These are phyloP conservation scores for Lithobius niger DNA, from an alignment of 1,140 invertebrate genomes.

Conservation along the genomic window DNA sequence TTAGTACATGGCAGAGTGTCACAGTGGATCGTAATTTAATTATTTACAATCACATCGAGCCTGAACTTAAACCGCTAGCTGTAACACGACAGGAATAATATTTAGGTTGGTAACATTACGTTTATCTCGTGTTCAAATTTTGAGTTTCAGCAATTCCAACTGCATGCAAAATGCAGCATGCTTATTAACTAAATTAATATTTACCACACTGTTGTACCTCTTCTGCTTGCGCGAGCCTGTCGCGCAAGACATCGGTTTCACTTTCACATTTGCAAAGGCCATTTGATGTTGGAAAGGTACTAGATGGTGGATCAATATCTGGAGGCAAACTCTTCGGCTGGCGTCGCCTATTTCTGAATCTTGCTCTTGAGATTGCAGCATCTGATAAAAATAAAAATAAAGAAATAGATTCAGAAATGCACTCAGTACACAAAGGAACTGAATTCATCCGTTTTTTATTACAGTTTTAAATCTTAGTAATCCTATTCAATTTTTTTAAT, in stretches of 20 bases:
- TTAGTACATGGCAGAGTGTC: too few relatives aligned
- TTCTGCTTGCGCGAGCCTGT: constrained; percentile 1
- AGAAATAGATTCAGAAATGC: not conserved
- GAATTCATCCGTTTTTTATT: too few relatives aligned
- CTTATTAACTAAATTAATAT: not conserved
- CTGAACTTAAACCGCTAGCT: too few relatives aligned
- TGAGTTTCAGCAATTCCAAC: too few relatives aligned
- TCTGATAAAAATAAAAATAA: constrained; percentile 2
- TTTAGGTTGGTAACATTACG: too few relatives aligned
- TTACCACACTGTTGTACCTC: constrained; percentile 6
- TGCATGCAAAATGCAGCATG: not conserved
- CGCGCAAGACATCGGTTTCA: not conserved
- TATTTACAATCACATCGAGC: too few relatives aligned
- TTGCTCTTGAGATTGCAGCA: not conserved
- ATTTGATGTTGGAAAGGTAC: not conserved
- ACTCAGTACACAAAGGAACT: too few relatives aligned
- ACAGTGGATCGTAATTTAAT: too few relatives aligned
- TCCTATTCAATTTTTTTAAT: too few relatives aligned
- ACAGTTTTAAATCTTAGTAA: too few relatives aligned
- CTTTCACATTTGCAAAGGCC: not conserved
- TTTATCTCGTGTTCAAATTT: too few relatives aligned
- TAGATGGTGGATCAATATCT: constrained; percentile 3
- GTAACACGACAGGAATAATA: too few relatives aligned
- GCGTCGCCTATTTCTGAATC: constrained; percentile 1
- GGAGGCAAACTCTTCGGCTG: constrained; percentile 1